A percentile compares a stretch with the other conserved stretches of the same genome.
Evolutionary conservation across 2,113 vertebrate genomes (phyloP).

Genomic region (Alligator sinensis): DNA sequence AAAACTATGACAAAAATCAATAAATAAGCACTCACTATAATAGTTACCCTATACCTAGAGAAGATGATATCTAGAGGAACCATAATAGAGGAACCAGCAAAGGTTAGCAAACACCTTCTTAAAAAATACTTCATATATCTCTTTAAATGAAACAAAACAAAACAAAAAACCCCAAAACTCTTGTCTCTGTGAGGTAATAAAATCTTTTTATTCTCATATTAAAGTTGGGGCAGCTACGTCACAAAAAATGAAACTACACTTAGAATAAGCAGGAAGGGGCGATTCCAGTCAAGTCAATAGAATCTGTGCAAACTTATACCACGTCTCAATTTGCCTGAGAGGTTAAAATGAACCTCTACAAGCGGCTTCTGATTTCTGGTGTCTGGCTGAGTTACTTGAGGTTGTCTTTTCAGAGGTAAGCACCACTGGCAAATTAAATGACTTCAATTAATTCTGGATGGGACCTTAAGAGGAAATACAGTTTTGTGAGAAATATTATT

Average conservation of each 20-base stretch:
- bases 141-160: not conserved
- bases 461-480: not conserved
- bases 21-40: not conserved
- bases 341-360: not conserved
- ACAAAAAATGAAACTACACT: not conserved
- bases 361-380: not conserved
- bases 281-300: not conserved
- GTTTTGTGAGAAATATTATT: not conserved
- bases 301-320: not conserved
- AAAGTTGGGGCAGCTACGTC: not conserved
- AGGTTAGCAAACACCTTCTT: not conserved
- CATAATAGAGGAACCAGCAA: not conserved
- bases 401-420: not conserved
- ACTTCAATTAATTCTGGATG: not conserved
- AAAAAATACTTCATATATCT: not conserved
- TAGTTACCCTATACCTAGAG: not conserved
- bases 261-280: not conserved
- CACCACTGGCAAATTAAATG: not conserved
- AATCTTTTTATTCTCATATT: not conserved
- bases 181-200: not conserved
- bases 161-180: fast-evolving
- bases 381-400: not conserved
- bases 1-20: not conserved
- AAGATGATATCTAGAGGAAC: not conserved
- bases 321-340: not conserved